Base-by-base conservation (phyloP, 2,797 vertebrate species). In the Botia almorhae region DNA sequence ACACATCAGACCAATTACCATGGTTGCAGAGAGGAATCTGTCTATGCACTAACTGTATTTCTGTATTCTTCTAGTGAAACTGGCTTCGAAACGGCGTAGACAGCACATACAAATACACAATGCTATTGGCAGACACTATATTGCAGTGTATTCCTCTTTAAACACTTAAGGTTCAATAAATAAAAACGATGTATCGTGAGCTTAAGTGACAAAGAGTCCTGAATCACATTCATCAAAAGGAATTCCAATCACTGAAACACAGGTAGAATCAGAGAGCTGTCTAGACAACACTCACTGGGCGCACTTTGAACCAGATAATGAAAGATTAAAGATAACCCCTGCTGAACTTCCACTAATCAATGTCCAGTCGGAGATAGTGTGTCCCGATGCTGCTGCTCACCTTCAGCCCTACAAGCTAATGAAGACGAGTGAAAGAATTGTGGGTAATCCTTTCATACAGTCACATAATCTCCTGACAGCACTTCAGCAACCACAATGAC, bases 1-100 rank as follows among this genome's bases (percentile, higher is more conserved):
- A 53, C 23, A 72, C 67, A 46, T 61, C 10, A 61, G 46, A 70
- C 81, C 73, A 78, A 77, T 84, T 69, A 82, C 36, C 64, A 71
- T n/a, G 46, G 73, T 55, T 60, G 39, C 64, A 74, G 36, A 70
- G 79, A 74, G 17, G 39, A 39, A 33, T 33, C 33, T 33, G 55
- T 65, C 56, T 48, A 74, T 23, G 70, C 65, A 53, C 7, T 17
- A 3, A 11, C 13, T 26, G 16, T 51, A 51, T 51, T 23, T 16
- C 13, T 53, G 69, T 7, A 53, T 70, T 23, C 14, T 12, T 53
- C 16, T n/a, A 53, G 6, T 11, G 10, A 33, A 33, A 8, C 6
- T 46, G 1, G 1, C 21, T 26, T 23, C 26, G 21, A 60, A 60
- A 26, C 60, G 17, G 26, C 26, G 26, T 14, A 33, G 56, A 26